phyloP scores from a whole-genome alignment of 2,888 invertebrate species.

The Tenthredo notha region DNA sequence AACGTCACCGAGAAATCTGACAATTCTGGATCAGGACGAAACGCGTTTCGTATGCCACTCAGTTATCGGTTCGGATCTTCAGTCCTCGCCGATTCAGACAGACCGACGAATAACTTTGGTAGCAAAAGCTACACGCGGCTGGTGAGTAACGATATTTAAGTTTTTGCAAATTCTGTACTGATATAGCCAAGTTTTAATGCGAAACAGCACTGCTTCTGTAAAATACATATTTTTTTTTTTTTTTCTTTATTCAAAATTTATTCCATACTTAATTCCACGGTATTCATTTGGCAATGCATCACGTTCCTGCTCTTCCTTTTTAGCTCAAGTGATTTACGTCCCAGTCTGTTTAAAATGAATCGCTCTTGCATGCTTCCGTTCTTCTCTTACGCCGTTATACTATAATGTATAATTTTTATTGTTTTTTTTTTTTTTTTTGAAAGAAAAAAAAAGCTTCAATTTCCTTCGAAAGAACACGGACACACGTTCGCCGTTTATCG shows the following conservation, averaged over 20 bases:
- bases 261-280: slow-evolving; percentile 3
- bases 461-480: background rate
- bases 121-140: slow-evolving; percentile 71
- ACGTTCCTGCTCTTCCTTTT: background rate
- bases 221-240: too few species aligned
- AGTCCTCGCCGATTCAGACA: slow-evolving; percentile 58
- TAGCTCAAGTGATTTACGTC: background rate
- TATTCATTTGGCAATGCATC: slow-evolving; percentile 20
- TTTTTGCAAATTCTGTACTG: too few species aligned
- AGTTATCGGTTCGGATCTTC: slow-evolving; percentile 63
- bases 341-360: background rate
- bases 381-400: background rate
- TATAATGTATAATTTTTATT: background rate
- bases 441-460: background rate
- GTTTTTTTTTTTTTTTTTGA: background rate
- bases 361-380: slow-evolving; percentile 16
- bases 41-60: slow-evolving; percentile 70
- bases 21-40: slow-evolving; percentile 72
- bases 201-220: background rate
- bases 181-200: background rate
- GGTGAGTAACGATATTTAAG: slow-evolving; percentile 66
- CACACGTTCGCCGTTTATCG: slow-evolving; percentile 4
- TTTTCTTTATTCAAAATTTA: background rate
- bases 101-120: slow-evolving; percentile 68
- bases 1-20: slow-evolving; percentile 70